A percentile compares a stretch with the other conserved stretches of the same genome.
Evolutionary conservation across 2,888 invertebrate genomes (phyloP).

Genomic region (Athalia circularis): DNA sequence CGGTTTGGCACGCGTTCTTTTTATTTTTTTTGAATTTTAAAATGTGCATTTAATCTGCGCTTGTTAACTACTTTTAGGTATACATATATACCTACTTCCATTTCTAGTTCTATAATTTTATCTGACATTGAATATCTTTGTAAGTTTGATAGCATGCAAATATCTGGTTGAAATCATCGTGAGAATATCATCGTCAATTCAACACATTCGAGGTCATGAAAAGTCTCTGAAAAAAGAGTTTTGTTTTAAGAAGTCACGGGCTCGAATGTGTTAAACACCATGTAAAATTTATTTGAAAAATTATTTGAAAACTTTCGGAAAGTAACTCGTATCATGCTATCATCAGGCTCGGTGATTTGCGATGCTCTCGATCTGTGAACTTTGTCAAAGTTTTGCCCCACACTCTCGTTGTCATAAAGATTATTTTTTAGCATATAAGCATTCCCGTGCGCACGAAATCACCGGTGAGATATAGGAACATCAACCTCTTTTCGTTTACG

Average conservation of each 20-base stretch:
- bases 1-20: slow-evolving; percentile 61
- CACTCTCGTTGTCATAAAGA: slow-evolving; percentile 11
- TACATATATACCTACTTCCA: too few relatives aligned
- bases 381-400: slow-evolving; percentile 11
- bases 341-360: neutral
- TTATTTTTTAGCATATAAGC: slow-evolving; percentile 10
- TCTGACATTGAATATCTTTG: too few relatives aligned
- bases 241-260: too few relatives aligned
- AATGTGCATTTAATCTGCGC: too few relatives aligned
- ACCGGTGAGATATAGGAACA: neutral
- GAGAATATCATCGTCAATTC: too few relatives aligned
- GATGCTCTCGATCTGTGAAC: neutral
- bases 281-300: neutral
- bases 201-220: too few relatives aligned
- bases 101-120: too few relatives aligned
- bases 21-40: neutral
- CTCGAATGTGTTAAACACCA: neutral
- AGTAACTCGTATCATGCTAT: neutral
- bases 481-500: neutral
- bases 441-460: slow-evolving; percentile 39
- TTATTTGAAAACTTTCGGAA: neutral
- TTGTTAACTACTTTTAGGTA: too few relatives aligned
- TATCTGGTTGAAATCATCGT: too few relatives aligned
- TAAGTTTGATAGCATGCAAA: too few relatives aligned
- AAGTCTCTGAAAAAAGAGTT: too few relatives aligned